phyloP scores from a whole-genome alignment of 2,888 invertebrate genomes.

The Nymphalis c-album region DNA sequence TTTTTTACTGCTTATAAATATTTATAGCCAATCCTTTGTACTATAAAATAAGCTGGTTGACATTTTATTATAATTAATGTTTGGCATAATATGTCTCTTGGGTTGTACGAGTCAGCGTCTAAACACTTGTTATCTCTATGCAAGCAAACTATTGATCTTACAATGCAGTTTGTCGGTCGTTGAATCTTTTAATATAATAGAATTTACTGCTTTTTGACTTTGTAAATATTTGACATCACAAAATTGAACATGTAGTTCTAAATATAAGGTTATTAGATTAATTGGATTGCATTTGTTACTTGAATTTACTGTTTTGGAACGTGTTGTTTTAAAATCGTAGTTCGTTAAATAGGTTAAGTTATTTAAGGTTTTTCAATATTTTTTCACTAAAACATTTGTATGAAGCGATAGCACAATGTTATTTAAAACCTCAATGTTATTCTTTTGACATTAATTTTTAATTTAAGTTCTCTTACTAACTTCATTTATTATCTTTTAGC shows the following conservation, averaged over 20 bases:
- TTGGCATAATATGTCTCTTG: slow-evolving; percentile 48
- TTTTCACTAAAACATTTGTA: slow-evolving; percentile 33
- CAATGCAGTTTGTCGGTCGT: slow-evolving; percentile 10
- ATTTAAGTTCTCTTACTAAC: slow-evolving; percentile 63
- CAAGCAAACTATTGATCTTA: slow-evolving; percentile 23
- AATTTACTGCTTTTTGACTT: slow-evolving; percentile 43
- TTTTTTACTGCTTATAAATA: slow-evolving; percentile 22
- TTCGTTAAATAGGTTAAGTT: slow-evolving; percentile 42
- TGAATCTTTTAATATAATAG: slow-evolving; percentile 13
- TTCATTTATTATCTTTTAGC: slow-evolving; percentile 58
- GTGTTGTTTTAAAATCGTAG: slow-evolving; percentile 60
- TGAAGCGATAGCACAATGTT: slow-evolving; percentile 37
- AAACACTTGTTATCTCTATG: slow-evolving; percentile 21
- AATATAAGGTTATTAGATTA: slow-evolving; percentile 46
- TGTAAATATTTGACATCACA: slow-evolving; percentile 75
- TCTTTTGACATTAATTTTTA: slow-evolving; percentile 67
- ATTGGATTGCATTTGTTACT: slow-evolving; percentile 60
- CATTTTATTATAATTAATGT: slow-evolving; percentile 43
- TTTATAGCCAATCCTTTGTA: slow-evolving; percentile 16
- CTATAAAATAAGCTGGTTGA: slow-evolving; percentile 6
- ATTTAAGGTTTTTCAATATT: slow-evolving; percentile 38
- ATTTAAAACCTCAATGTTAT: slow-evolving; percentile 48
- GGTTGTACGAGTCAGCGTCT: slow-evolving; percentile 11
- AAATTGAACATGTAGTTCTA: slow-evolving; percentile 46
- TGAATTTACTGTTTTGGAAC: slow-evolving; percentile 66